Evolutionary conservation across 2,888 invertebrate species (phyloP), one percentile per base, ranked within the genome.

Genomic region (Bursaphelenchus okinawaensis): DNA sequence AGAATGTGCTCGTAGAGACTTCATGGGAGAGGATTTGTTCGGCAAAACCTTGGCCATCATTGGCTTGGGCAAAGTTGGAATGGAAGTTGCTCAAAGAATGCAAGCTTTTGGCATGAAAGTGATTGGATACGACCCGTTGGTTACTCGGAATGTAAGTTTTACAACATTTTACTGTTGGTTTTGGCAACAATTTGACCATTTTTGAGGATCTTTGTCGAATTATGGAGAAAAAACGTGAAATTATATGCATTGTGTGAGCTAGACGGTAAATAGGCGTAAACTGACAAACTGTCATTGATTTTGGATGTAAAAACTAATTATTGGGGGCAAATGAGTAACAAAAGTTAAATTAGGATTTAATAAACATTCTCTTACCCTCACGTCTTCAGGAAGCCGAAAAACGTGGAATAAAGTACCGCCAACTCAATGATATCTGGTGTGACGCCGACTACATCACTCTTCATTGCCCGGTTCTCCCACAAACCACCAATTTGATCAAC

Each of bases 391-490:
- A 89, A 69, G 90, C 92, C 59, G 87, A 87, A 22, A 87, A 88
- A 77, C 90, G 90, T 82, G 89, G 90, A 73, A 89, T 92, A 0
- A 88, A 90, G 67, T 90, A 90, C 83, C 85, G 91, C 85, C 87
- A 88, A 62, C 84, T 96, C 76, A 90, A 92, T 0, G 86, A 92
- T 81, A 90, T 96, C 75, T 98, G 95, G 94, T 90, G 92, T 0
- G 75, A 96, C 92, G 94, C 91, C 91, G 95, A 98, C 84, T 96
- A 92, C 84, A 92, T 98, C 79, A 96, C 96, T 0, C 90, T 98
- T 0, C 98, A 98, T 84, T 92, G 92, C 0, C 96, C 96, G 0
- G 88, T 96, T 20, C 92, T 94, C 77, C 91, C 92, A 26, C 89
- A 90, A 75, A 96, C 95, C 0, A 89, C 87, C 86, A 90, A 78